Conservation (phyloP, 2,888 invertebrate species). For the Melolontha melolontha region DNA sequence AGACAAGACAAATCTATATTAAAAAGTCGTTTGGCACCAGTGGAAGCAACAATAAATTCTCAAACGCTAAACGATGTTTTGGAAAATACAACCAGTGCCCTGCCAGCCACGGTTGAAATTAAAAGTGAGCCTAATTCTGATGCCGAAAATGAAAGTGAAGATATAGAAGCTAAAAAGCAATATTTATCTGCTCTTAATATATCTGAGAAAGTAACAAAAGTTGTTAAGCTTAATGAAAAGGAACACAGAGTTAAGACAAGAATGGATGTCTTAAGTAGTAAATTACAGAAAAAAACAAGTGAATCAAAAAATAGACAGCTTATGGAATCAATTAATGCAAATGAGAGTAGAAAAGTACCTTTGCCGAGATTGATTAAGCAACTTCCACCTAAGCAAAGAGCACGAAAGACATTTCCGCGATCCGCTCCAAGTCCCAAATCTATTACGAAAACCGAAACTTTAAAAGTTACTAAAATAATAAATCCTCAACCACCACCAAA, state of each 20-base stretch:
- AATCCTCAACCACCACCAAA: conserved; percentile 32
- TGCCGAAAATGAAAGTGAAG: conserved; percentile 54
- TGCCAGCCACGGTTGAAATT: conserved; percentile 51
- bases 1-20: conserved; percentile 13
- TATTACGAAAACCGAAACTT: conserved; percentile 15
- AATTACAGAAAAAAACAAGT: conserved; percentile 44
- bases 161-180: conserved; percentile 58
- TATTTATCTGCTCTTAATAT: conserved; percentile 62
- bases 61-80: background rate
- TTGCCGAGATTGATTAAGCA: conserved; percentile 30
- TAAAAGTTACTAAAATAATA: background rate
- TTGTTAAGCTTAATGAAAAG: conserved; percentile 50
- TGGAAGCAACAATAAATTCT: background rate
- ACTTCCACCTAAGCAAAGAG: conserved; percentile 57
- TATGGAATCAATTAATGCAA: background rate
- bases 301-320: background rate
- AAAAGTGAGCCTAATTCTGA: conserved; percentile 61
- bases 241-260: conserved; percentile 54
- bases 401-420: conserved; percentile 60
- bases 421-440: conserved; percentile 44
- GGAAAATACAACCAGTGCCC: conserved; percentile 1
- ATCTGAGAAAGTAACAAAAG: conserved; percentile 54
- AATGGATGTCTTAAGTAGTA: conserved; percentile 53
- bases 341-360: conserved; percentile 6
- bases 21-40: conserved; percentile 16